These are phyloP conservation scores for Catocala sponsa DNA, from an alignment of 2,888 invertebrate species.

Conservation along the genomic window DNA sequence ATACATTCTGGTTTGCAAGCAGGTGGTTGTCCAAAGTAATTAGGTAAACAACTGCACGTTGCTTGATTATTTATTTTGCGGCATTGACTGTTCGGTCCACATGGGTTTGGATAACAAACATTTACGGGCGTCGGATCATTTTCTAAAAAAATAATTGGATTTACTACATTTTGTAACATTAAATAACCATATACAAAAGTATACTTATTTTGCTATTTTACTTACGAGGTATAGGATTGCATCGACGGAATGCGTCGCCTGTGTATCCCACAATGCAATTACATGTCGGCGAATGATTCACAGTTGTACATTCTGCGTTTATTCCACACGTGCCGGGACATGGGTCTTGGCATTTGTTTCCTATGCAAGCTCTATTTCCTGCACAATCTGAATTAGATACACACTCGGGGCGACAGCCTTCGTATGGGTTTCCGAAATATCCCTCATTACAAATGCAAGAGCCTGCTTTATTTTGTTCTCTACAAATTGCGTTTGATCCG, in stretches of 20 bases:
- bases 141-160: constrained; percentile 67
- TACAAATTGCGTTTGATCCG: constrained; percentile 91
- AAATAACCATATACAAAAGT: constrained; percentile 2
- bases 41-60: constrained; percentile 91
- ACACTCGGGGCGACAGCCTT: constrained; percentile 93
- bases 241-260: constrained; percentile 89
- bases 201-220: constrained; percentile 24
- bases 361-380: constrained; percentile 91
- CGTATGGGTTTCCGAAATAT: constrained; percentile 93
- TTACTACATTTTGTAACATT: neutral
- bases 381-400: constrained; percentile 91
- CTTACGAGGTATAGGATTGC: constrained; percentile 78
- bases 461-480: constrained; percentile 90
- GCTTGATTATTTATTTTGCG: constrained; percentile 88
- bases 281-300: constrained; percentile 92
- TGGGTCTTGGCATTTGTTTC: constrained; percentile 92
- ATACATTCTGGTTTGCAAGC: constrained; percentile 91
- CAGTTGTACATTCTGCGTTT: constrained; percentile 91
- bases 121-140: constrained; percentile 73
- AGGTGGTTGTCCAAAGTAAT: constrained; percentile 91
- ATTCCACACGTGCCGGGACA: constrained; percentile 93
- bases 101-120: constrained; percentile 88
- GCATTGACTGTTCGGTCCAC: constrained; percentile 90
- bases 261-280: constrained; percentile 89
- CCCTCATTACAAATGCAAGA: constrained; percentile 91